Conservation (phyloP, 1,140 invertebrate genomes). For the Ips nitidus region DNA sequence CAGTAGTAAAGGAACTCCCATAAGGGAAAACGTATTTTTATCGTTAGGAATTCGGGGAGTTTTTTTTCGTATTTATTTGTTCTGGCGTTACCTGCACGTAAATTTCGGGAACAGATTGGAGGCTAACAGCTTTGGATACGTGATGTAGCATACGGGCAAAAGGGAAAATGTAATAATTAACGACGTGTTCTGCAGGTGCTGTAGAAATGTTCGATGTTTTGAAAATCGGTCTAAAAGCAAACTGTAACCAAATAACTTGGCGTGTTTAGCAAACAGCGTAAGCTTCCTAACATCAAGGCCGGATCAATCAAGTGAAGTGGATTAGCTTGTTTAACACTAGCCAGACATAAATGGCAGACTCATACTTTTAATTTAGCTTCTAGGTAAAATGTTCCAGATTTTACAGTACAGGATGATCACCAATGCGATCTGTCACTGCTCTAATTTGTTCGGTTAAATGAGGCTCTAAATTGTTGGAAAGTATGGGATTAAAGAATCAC, state of each 20-base stretch:
- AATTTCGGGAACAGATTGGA: no score
- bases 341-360: conserved; percentile 42
- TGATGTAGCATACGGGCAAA: no score
- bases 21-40: conserved; percentile 27
- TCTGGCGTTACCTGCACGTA: not conserved
- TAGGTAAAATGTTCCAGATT: conserved; percentile 31
- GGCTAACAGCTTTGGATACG: no score
- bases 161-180: no score
- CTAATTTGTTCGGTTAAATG: not conserved
- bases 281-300: conserved; percentile 39
- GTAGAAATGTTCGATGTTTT: no score
- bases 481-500: not conserved
- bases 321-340: conserved; percentile 48
- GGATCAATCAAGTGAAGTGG: conserved; percentile 48
- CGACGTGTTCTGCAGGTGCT: no score
- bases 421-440: not conserved
- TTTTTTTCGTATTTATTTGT: conserved; percentile 3
- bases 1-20: conserved; percentile 17
- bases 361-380: conserved; percentile 43
- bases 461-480: not conserved
- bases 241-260: no score
- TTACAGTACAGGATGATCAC: not conserved
- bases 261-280: conserved; percentile 9
- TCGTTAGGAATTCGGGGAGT: conserved; percentile 28
- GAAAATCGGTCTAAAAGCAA: no score